Evolutionary conservation across 2,113 vertebrate genomes (phyloP).

Genomic region (Columbina picui): DNA sequence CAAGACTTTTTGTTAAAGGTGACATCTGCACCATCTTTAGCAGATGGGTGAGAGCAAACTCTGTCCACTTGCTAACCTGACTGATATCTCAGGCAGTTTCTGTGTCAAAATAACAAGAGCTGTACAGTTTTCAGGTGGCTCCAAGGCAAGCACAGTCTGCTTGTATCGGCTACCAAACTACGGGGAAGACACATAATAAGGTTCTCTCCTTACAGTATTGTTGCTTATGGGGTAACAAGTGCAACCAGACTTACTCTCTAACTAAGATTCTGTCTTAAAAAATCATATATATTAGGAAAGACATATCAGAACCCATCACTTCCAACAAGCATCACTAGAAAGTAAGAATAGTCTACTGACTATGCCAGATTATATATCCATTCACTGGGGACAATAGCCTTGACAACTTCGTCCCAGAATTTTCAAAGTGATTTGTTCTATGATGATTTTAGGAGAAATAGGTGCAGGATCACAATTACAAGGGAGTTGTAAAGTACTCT

Average conservation of each 20-base stretch:
- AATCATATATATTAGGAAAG: not conserved
- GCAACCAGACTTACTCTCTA: not conserved
- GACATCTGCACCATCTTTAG: not conserved
- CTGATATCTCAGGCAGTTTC: not conserved
- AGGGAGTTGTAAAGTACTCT: not conserved
- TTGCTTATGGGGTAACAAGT: not conserved
- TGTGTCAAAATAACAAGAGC: not conserved
- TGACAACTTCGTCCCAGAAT: not conserved
- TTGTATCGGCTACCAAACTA: not conserved
- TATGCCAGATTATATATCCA: not conserved
- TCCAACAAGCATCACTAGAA: not conserved
- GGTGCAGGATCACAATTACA: not conserved
- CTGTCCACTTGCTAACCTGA: not conserved
- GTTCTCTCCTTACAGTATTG: not conserved
- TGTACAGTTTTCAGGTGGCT: not conserved
- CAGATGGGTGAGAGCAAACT: not conserved
- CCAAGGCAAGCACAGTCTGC: not conserved
- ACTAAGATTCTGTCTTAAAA: not conserved
- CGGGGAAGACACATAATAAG: rapidly evolving
- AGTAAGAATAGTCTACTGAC: not conserved
- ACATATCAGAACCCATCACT: not conserved
- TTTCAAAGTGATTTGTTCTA: not conserved
- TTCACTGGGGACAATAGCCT: not conserved
- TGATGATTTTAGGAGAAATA: not conserved
- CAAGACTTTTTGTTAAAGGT: not conserved